Percentiles rank a stretch among this genome's conserved stretches.
Evolutionary conservation across 2,113 vertebrate species (phyloP).

Genomic region (Semnornis frantzii): DNA sequence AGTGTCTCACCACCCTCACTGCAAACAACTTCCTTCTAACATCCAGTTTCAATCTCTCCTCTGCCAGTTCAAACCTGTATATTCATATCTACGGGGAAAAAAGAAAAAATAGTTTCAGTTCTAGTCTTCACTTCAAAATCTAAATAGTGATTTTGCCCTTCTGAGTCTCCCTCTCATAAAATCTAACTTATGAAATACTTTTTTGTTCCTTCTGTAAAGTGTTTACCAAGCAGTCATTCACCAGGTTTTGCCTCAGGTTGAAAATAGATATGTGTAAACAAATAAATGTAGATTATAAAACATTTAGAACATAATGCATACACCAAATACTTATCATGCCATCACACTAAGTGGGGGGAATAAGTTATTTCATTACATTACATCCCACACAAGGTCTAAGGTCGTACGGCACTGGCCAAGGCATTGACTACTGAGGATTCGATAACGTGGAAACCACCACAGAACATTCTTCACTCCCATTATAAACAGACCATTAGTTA

Average conservation of each 20-base stretch:
- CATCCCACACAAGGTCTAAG: neutral
- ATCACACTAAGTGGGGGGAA: neutral
- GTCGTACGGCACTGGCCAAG: neutral
- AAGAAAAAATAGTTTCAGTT: neutral
- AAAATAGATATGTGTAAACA: neutral
- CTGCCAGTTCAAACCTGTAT: neutral
- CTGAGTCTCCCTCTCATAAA: neutral
- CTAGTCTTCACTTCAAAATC: neutral
- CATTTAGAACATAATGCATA: neutral
- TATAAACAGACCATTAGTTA: neutral
- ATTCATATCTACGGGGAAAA: neutral
- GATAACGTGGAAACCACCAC: neutral
- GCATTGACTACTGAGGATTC: neutral
- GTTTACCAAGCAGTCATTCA: neutral
- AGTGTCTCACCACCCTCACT: too few species aligned
- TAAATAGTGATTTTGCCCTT: neutral
- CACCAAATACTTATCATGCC: neutral
- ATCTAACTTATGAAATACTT: neutral
- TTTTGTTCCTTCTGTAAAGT: neutral
- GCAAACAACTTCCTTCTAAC: too few species aligned
- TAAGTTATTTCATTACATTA: neutral
- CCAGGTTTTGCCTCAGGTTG: neutral
- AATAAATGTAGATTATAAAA: neutral
- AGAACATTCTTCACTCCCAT: neutral
- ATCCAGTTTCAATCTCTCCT: too few species aligned